Evolutionary conservation across 1,140 invertebrate species (phyloP), one percentile per base, ranked within the genome.

Genomic region (Lerema accius): DNA sequence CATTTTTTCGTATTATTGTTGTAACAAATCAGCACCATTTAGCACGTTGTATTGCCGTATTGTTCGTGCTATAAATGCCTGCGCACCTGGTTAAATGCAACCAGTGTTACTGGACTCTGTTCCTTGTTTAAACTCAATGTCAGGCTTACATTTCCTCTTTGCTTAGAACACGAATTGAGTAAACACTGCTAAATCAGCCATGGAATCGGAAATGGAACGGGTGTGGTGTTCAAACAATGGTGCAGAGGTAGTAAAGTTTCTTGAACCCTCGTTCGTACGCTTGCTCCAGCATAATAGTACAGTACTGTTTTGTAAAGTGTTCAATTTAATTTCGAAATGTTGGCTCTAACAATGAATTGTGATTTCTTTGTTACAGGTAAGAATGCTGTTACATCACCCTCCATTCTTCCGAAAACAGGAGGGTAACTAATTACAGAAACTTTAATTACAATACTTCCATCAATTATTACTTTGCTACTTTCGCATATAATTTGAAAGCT

Each of bases 61-160:
- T 86, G 80, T 88, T 86, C 81, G 64, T 71, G 67, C 65, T 68
- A 74, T 64, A 67, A 74, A 85, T 85, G 77, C 79, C 73, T 59
- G 56, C 75, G 67, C 71, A 74, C 62, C 70, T 72, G 63, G 73
- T 58, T 73, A 76, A 72, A 60, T 70, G 63, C 63, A 65, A 79
- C 40, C 55, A 55, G 15, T 63, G 26, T 69, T 60, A 37, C 48
- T 58, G 53, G 63, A 63, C 53, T 71, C 45, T 50, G 67, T 67
- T 61, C 35, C 55, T 45, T 65, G 39, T 45, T 42, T 61, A 19
- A 65, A 45, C 37, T 49, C 43, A 69, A 39, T 61, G 62, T 59
- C 49, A 59, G 39, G 49, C 61, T 43, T 80, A 71, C 76, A 78
- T 77, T 81, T 48, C 73, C 42, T 67, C 65, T 72, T 67, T 71